Conservation (phyloP, 2,888 invertebrate species). For the Craniophora ligustri region DNA sequence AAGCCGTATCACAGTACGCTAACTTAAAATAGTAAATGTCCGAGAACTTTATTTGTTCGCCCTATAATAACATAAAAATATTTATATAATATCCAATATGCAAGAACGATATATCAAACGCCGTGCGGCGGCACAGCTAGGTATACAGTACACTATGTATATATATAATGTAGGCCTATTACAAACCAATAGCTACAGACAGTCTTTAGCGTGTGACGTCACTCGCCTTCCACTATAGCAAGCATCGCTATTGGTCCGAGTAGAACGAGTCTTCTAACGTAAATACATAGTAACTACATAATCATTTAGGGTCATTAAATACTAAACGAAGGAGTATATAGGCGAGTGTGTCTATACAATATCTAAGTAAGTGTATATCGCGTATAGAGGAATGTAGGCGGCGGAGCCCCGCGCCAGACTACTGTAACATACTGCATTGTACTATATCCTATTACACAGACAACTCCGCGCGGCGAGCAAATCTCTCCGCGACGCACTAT, state of each 20-base stretch:
- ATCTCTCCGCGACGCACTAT: conserved; percentile 8
- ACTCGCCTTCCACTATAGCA: conserved; percentile 11
- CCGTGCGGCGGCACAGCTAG: conserved; percentile 36
- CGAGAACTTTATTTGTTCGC: conserved; percentile 55
- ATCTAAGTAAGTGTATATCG: conserved; percentile 16
- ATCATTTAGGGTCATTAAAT: conserved; percentile 27
- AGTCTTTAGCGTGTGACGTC: conserved; percentile 59
- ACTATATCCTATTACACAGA: conserved; percentile 10
- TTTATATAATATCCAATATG: conserved; percentile 36
- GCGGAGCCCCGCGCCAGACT: background rate
- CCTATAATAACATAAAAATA: conserved; percentile 31
- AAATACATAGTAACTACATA: conserved; percentile 32
- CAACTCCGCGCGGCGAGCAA: conserved; percentile 2
- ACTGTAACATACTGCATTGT: background rate
- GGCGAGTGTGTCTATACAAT: conserved; percentile 14
- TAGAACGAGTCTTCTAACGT: conserved; percentile 39
- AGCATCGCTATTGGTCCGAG: conserved; percentile 58
- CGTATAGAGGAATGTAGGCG: conserved; percentile 25
- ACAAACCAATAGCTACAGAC: conserved; percentile 54
- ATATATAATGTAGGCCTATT: conserved; percentile 61
- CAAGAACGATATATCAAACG: conserved; percentile 27
- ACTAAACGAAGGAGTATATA: conserved; percentile 43
- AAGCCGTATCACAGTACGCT: conserved; percentile 87
- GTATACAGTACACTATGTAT: conserved; percentile 29
- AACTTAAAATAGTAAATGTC: conserved; percentile 73